Percentiles rank a stretch among this genome's conserved stretches.
Evolutionary conservation across 92 coral and sea anemone genomes (phyloP).

Genomic region (Blastomussa wellsi): DNA sequence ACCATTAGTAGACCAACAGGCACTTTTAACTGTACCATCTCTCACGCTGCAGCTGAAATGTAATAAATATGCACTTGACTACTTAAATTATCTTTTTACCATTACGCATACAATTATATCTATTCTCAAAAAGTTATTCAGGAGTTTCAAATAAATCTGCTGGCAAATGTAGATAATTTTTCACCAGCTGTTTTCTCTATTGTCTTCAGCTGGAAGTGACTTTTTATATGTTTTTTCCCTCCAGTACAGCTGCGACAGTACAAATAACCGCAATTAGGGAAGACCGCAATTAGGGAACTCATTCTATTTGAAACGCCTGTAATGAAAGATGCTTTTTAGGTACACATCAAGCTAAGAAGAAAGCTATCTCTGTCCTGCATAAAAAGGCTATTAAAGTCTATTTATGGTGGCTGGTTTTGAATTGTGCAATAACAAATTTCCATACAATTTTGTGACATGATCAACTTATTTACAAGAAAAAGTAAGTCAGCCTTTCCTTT

Average conservation of each 20-base stretch:
- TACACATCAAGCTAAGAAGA: background rate
- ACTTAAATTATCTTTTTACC: background rate
- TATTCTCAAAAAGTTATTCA: background rate
- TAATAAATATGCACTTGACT: conserved; percentile 30
- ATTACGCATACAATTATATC: background rate
- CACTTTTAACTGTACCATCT: conserved; percentile 42
- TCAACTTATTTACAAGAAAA: background rate
- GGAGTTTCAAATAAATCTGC: background rate
- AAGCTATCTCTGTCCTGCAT: background rate
- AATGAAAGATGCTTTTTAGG: background rate
- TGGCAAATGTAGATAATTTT: background rate
- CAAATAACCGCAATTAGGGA: too few species aligned
- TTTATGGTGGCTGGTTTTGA: background rate
- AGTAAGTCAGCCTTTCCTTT: background rate
- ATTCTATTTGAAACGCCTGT: background rate
- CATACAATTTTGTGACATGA: background rate
- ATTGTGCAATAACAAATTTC: background rate
- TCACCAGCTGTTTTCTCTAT: background rate
- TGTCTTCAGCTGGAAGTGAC: background rate
- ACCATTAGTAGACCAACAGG: conserved; percentile 52
- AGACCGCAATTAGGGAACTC: too few species aligned
- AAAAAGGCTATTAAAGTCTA: background rate
- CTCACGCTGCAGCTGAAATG: conserved; percentile 40
- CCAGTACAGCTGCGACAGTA: too few species aligned
- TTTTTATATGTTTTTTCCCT: background rate